These are phyloP conservation scores for Henicopernis longicauda DNA, from an alignment of 2,113 vertebrate genomes.

Conservation along the genomic window DNA sequence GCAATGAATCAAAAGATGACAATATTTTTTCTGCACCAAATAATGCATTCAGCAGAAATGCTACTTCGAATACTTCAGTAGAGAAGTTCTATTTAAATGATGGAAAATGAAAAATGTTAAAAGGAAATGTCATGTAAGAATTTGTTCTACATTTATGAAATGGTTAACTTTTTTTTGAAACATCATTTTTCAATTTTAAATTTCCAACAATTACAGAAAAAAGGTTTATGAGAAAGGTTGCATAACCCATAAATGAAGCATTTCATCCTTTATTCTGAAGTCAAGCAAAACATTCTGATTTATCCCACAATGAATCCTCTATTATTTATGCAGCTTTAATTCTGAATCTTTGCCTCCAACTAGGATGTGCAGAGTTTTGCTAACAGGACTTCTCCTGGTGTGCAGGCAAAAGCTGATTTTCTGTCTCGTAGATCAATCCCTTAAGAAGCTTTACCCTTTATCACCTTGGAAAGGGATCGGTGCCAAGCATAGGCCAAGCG, in stretches of 20 bases:
- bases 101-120: not conserved
- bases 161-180: fast-evolving
- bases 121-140: not conserved
- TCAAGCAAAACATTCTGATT: not conserved
- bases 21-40: not conserved
- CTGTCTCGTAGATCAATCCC: constrained; percentile 3
- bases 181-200: not conserved
- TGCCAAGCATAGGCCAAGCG: not conserved
- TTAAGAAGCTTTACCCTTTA: constrained; percentile 45
- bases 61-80: not conserved
- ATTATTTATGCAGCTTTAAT: constrained; percentile 33
- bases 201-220: not conserved
- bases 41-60: not conserved
- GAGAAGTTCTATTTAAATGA: not conserved
- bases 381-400: not conserved
- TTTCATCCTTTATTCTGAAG: not conserved
- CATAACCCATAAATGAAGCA: not conserved
- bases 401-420: not conserved
- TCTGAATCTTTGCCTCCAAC: not conserved
- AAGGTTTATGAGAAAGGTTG: not conserved
- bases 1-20: not conserved
- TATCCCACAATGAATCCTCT: not conserved
- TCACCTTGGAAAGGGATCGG: constrained; percentile 35
- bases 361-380: not conserved
- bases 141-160: not conserved